A percentile compares a stretch with the other conserved stretches of the same genome.
Conservation (phyloP, 2,797 vertebrate species). For the Naso thynnoides region DNA sequence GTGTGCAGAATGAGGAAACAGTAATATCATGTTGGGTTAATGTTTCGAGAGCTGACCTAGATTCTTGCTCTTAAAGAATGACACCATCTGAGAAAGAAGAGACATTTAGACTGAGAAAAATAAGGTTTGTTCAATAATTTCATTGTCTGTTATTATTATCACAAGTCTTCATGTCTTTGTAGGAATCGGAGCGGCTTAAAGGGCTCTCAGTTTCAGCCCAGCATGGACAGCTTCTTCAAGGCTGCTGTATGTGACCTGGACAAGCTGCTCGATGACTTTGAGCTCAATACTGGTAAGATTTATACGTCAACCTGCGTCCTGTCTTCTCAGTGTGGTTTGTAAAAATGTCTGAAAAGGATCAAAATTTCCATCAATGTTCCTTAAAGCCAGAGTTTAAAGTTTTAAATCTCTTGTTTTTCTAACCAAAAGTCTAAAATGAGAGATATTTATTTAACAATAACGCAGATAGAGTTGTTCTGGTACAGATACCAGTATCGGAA, state of each 20-base stretch:
- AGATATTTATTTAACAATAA: not conserved
- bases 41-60: conserved; percentile 31
- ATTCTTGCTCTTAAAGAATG: conserved; percentile 6
- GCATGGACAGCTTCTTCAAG: conserved; percentile 98
- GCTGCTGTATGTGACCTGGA: conserved; percentile 97
- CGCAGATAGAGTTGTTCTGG: no score
- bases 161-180: not conserved
- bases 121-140: no score
- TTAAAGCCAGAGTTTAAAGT: not conserved
- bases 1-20: not conserved
- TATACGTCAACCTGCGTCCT: not conserved
- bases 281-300: conserved; percentile 91
- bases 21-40: conserved; percentile 12
- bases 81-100: not conserved
- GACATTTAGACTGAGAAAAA: not conserved
- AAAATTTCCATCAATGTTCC: not conserved
- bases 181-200: conserved; percentile 49
- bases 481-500: no score
- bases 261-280: conserved; percentile 97
- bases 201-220: conserved; percentile 64
- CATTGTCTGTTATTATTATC: not conserved
- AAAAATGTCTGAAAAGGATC: not conserved
- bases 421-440: not conserved
- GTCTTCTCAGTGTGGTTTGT: not conserved
- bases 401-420: not conserved